A percentile compares a stretch with the other conserved stretches of the same genome.
Evolutionary conservation across 2,113 vertebrate species (phyloP).

Genomic region (Megalops atlanticus): DNA sequence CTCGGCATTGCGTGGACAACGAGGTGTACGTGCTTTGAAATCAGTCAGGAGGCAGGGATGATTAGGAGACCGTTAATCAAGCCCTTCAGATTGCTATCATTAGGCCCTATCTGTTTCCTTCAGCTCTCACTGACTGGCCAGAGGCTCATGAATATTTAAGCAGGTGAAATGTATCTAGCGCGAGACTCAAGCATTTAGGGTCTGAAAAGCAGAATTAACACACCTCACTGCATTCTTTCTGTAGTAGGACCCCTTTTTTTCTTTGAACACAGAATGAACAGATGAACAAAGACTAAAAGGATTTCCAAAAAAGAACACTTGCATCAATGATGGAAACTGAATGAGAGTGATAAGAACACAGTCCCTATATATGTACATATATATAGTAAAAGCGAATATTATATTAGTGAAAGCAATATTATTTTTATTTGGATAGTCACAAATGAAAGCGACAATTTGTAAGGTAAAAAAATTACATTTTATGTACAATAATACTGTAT

Average conservation of each 20-base stretch:
- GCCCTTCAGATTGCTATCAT: constrained; percentile 82
- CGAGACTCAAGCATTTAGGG: constrained; percentile 75
- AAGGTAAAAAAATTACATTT: too few species aligned
- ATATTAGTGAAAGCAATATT: too few species aligned
- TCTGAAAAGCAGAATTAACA: constrained; percentile 79
- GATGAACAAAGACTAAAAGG: neutral
- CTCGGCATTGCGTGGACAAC: constrained; percentile 77
- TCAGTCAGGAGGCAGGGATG: constrained; percentile 83
- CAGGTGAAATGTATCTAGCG: constrained; percentile 78
- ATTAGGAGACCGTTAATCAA: constrained; percentile 88
- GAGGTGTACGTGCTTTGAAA: constrained; percentile 81
- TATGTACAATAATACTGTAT: too few species aligned
- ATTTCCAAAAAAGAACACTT: neutral
- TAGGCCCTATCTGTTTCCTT: constrained; percentile 75
- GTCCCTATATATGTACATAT: too few species aligned
- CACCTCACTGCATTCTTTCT: constrained; percentile 71
- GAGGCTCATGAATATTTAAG: constrained; percentile 85
- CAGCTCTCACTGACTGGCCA: constrained; percentile 70
- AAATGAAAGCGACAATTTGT: too few species aligned
- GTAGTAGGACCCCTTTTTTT: constrained; percentile 65
- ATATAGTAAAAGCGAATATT: neutral
- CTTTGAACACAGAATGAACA: neutral
- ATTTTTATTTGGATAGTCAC: too few species aligned
- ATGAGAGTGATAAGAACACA: too few species aligned
- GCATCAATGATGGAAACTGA: neutral